These are phyloP conservation scores for Thalassoma bifasciatum DNA, from an alignment of 2,113 vertebrate genomes.

Conservation along the genomic window DNA sequence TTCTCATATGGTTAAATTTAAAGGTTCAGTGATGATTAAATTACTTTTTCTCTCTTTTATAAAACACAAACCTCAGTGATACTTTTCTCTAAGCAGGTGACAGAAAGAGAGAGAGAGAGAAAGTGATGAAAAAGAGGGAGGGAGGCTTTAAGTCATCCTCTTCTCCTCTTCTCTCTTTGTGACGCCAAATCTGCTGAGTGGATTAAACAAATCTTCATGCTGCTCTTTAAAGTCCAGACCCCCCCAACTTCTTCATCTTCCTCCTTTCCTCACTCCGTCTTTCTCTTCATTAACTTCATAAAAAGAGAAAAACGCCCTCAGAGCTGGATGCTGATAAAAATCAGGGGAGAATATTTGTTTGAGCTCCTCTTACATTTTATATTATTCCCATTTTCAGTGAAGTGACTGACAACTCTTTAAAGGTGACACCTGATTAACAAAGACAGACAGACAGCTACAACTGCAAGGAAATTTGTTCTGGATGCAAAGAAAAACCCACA, in stretches of 20 bases:
- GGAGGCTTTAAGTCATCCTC: slow-evolving; percentile 45
- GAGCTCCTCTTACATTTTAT: slow-evolving; percentile 17
- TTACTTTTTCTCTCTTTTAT: not conserved
- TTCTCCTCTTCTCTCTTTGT: slow-evolving; percentile 59
- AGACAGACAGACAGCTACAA: slow-evolving; percentile 32
- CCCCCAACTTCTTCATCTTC: not conserved
- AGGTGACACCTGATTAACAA: slow-evolving; percentile 38
- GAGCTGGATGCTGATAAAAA: slow-evolving; percentile 14
- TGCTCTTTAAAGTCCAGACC: slow-evolving; percentile 65
- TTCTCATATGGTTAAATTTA: not conserved
- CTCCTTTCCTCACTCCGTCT: slow-evolving; percentile 24
- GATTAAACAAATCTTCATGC: slow-evolving; percentile 74
- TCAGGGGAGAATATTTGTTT: slow-evolving; percentile 30
- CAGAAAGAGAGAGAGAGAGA: not conserved
- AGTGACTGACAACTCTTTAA: slow-evolving; percentile 29
- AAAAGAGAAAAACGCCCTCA: too few species aligned
- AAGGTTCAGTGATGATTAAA: not conserved
- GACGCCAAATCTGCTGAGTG: slow-evolving; percentile 70
- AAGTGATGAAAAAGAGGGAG: slow-evolving; percentile 22
- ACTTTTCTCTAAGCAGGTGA: not conserved
- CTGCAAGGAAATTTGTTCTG: too few species aligned
- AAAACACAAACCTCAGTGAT: slow-evolving; percentile 18
- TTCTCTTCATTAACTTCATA: slow-evolving; percentile 58
- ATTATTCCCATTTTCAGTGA: slow-evolving; percentile 7
- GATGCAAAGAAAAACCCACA: too few species aligned